Evolutionary conservation across 1,140 invertebrate species (phyloP), one percentile per base, ranked within the genome.

Genomic region (Acromyrmex echinatior): DNA sequence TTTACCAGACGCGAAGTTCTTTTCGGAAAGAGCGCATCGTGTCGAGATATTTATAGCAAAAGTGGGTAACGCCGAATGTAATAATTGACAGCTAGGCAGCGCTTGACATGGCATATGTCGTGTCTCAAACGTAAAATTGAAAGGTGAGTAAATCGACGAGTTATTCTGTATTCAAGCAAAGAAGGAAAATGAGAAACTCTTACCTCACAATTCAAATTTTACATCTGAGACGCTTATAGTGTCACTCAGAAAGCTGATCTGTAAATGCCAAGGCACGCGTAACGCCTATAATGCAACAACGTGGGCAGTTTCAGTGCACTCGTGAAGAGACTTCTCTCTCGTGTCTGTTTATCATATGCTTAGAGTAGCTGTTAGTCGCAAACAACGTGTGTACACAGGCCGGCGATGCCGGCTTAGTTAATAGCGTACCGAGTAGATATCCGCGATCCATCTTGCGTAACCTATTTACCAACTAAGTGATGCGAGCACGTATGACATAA

Each of bases 361-460:
- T 73, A 89, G 78, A 25, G 49, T 73, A n/a, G 77, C 79, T 87
- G 74, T 68, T 68, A 65, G n/a, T 73, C 28, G 18, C 35, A 39
- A 56, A 63, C 74, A 77, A 53, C 56, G 10, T 10, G 56, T 25
- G 62, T 21, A 31, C 35, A 68, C 49, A 70, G 21, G 14, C 18
- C 21, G 70, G 18, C 9, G 28, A 60, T 45, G 82, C 80, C 74
- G 63, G 77, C 66, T 84, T 79, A 53, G 89, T 88, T 88, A 90
- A 90, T 86, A 88, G 86, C 56, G 58, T 49, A 63, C 79, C 49
- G 80, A 87, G 74, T 70, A 78, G 70, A 81, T 92, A 93, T 93
- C 90, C 90, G 89, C 90, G 91, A 93, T 93, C 93, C 88, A 91
- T 92, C 93, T 94, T 94, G 93, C 93, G 92, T 93, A 94, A 93